Evolutionary conservation across 2,113 vertebrate species (phyloP).

Genomic region (Collichthys lucidus): DNA sequence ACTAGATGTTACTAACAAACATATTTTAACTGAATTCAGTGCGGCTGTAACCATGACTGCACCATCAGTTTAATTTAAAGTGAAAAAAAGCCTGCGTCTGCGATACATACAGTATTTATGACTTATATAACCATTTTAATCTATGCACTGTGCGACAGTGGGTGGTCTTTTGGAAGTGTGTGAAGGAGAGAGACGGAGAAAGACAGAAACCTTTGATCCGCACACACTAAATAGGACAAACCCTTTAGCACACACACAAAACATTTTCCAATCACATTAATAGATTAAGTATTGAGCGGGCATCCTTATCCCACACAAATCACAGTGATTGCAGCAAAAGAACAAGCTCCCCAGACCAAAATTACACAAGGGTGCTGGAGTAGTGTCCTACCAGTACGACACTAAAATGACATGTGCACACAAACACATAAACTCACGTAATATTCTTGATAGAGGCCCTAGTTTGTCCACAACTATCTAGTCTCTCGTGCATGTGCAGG

Average conservation of each 20-base stretch:
- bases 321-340: slow-evolving; percentile 26
- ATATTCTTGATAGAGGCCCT: slow-evolving; percentile 95
- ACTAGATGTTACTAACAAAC: slow-evolving; percentile 23
- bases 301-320: slow-evolving; percentile 30
- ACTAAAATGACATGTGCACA: slow-evolving; percentile 13
- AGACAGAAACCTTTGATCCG: background rate
- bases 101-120: slow-evolving; percentile 2
- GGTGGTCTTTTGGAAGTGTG: background rate
- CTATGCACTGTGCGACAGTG: background rate
- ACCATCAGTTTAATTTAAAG: slow-evolving; percentile 12
- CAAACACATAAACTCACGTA: slow-evolving; percentile 87
- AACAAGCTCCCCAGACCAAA: background rate
- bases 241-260: background rate
- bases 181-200: background rate
- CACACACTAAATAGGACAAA: slow-evolving; percentile 16
- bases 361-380: slow-evolving; percentile 4
- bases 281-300: slow-evolving; percentile 35
- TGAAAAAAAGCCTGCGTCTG: slow-evolving; percentile 7
- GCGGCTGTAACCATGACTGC: background rate
- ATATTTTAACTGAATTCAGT: slow-evolving; percentile 15
- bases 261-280: slow-evolving; percentile 50
- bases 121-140: background rate
- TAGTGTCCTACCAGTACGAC: slow-evolving; percentile 12
- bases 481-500: slow-evolving; percentile 96
- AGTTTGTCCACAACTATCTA: slow-evolving; percentile 91